Percentiles rank a stretch among this genome's conserved stretches.
These are phyloP conservation scores for Torymus aiolomorphi DNA, from an alignment of 2,888 invertebrate genomes.

Conservation along the genomic window DNA sequence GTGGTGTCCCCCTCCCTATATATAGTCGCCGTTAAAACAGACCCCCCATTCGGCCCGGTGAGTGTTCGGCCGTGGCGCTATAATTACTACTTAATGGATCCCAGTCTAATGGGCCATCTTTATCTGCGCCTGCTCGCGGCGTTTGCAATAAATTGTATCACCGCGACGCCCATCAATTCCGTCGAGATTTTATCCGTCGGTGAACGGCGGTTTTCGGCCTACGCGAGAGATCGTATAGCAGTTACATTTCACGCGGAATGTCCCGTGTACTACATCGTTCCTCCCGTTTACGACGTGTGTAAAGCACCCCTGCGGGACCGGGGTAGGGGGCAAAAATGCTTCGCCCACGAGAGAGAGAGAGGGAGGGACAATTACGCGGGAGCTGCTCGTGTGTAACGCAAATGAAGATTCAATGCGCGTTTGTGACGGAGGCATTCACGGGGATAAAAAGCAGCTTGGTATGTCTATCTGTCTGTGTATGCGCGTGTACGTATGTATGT, in stretches of 20 bases:
- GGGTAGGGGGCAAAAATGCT: neutral
- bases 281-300: slow-evolving; percentile 10
- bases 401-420: neutral
- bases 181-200: neutral
- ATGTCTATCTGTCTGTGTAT: too few species aligned
- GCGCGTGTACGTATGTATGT: too few species aligned
- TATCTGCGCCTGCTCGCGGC: neutral
- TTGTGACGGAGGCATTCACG: neutral
- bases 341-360: neutral
- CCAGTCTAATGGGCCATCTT: slow-evolving; percentile 25
- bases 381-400: neutral
- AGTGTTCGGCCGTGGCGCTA: neutral
- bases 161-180: neutral
- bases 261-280: neutral
- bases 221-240: neutral
- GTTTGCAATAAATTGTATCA: neutral
- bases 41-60: neutral
- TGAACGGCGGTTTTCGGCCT: neutral
- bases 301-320: slow-evolving; percentile 4
- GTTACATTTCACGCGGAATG: neutral
- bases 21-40: slow-evolving; percentile 8
- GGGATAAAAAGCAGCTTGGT: too few species aligned
- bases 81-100: slow-evolving; percentile 28
- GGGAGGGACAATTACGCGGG: neutral
- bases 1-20: too few species aligned